Evolutionary conservation across 2,888 invertebrate species (phyloP), one percentile per base, ranked within the genome.

Genomic region (Drosophila subsilvestris): DNA sequence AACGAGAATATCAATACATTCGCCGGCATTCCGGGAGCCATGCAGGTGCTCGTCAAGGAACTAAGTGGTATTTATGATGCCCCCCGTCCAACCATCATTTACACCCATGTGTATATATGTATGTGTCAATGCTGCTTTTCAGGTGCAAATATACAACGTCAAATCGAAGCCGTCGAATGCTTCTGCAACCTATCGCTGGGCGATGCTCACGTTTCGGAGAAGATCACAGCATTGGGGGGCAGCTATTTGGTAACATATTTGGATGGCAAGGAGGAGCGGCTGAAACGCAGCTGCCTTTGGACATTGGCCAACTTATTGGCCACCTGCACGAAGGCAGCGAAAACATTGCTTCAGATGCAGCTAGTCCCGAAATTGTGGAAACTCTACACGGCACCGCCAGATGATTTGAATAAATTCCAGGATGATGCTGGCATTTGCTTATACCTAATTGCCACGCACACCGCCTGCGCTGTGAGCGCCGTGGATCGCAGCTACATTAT

Each of bases 111-210:
- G n/a, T n/a, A n/a, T n/a, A n/a, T n/a, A n/a, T n/a, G n/a, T n/a
- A n/a, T n/a, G n/a, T n/a, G n/a, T n/a, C n/a, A n/a, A n/a, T 6
- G 17, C 0, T 18, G 3, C 10, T 17, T 53, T 27, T 7, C 9
- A 92, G 92, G 92, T 1, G 62, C 81, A 0, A 75, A 91, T 43
- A 69, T 88, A 0, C 78, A 86, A 20, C 82, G 88, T 0, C 91
- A 91, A 63, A 76, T 91, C 1, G 77, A 84, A 48, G 90, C 92
- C 0, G 81, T 83, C 5, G 92, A 92, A 71, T 90, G 90, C 12
- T 55, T 92, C 3, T 92, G 92, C 57, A 92, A 92, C 72, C 73
- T 91, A 4, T 91, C 92, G 1, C 63, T 92, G 2, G 92, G 92
- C 0, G 89, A 90, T 50, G 71, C 75, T 1, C 80, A 88, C 6